phyloP scores from a whole-genome alignment of 2,888 invertebrate species.

The Lasioglossum vierecki region DNA sequence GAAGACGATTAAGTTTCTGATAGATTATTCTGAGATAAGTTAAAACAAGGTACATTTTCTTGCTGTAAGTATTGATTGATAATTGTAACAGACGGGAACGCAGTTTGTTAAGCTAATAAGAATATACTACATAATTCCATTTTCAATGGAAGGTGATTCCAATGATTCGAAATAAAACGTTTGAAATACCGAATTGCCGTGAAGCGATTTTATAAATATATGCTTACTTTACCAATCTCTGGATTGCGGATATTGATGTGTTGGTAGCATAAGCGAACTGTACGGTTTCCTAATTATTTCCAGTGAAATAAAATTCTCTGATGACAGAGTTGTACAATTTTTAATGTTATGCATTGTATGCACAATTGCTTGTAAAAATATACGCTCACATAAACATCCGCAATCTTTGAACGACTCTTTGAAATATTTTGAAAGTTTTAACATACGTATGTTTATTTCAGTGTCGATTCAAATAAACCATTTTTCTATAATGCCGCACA shows the following conservation, averaged over 20 bases:
- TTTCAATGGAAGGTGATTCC: background rate
- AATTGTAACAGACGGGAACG: background rate
- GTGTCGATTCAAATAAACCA: constrained; percentile 66
- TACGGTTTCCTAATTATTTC: background rate
- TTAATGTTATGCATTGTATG: background rate
- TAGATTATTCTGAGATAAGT: constrained; percentile 35
- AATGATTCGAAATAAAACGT: constrained; percentile 49
- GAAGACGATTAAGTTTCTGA: constrained; percentile 77
- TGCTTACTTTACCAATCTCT: background rate
- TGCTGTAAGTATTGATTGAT: constrained; percentile 69
- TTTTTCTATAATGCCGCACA: constrained; percentile 24
- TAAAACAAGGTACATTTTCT: constrained; percentile 27
- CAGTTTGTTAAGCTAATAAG: constrained; percentile 77
- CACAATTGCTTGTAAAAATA: background rate
- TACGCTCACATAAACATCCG: background rate
- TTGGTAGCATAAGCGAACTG: background rate
- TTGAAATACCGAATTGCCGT: constrained; percentile 43
- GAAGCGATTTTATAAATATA: constrained; percentile 63
- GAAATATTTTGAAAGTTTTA: constrained; percentile 49
- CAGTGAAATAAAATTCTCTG: background rate
- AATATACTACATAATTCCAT: constrained; percentile 76
- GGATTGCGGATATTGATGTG: background rate
- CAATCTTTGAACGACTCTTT: background rate
- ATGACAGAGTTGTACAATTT: background rate
- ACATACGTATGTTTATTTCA: constrained; percentile 73